Percentiles rank a stretch among this genome's conserved stretches.
Evolutionary conservation across 2,113 vertebrate species (phyloP).

Genomic region (Acrocephalus kingi): DNA sequence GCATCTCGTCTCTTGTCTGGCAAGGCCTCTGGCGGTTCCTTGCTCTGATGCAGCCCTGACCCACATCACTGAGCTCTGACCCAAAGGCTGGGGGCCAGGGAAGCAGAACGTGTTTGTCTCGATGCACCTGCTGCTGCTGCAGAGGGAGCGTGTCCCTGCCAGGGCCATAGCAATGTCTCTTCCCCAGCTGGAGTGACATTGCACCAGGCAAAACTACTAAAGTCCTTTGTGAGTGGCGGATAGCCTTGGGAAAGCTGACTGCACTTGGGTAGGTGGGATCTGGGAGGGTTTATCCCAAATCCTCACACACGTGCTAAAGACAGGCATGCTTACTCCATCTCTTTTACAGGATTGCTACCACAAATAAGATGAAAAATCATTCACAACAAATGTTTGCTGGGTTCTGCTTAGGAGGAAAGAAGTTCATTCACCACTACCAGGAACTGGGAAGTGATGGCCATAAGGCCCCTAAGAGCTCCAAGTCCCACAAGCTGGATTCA

Average conservation of each 20-base stretch:
- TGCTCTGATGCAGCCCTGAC: background rate
- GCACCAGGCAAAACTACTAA: background rate
- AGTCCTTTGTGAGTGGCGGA: background rate
- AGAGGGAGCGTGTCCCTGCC: too few relatives aligned
- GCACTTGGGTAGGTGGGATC: fast-evolving
- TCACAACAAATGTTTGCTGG: background rate
- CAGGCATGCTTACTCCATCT: background rate
- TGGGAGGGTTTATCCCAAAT: background rate
- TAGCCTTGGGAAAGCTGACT: background rate
- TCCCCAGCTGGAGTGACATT: fast-evolving
- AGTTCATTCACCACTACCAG: background rate
- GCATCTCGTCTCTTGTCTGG: background rate
- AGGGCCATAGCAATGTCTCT: too few relatives aligned
- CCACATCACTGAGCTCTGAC: background rate
- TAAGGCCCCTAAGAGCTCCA: background rate
- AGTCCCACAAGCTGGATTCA: background rate
- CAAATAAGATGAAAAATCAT: background rate
- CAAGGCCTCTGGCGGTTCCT: background rate
- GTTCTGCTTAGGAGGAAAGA: background rate
- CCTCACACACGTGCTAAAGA: fast-evolving
- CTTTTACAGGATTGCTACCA: background rate
- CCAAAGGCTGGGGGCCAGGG: background rate
- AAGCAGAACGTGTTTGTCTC: background rate
- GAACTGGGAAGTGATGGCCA: background rate
- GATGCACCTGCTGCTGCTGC: background rate